These are phyloP conservation scores for Bergia puertoricense DNA, from an alignment of 92 coral and sea anemone genomes.

Conservation along the genomic window DNA sequence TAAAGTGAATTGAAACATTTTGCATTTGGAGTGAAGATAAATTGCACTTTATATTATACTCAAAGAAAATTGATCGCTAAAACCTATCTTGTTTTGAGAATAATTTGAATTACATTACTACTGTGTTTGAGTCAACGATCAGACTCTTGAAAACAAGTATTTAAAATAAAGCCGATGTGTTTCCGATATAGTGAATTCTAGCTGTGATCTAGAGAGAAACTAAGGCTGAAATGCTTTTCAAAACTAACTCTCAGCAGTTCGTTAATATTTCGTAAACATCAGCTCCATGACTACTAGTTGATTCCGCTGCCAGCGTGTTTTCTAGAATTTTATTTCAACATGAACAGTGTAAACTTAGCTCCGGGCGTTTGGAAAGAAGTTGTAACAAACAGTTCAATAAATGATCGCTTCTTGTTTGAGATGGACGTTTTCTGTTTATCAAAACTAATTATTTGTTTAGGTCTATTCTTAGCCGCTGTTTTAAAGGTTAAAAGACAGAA, in stretches of 20 bases:
- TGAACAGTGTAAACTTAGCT: too few species aligned
- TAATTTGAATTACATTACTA: too few species aligned
- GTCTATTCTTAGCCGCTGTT: neutral
- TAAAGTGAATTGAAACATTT: too few species aligned
- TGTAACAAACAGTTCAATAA: neutral
- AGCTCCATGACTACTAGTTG: neutral
- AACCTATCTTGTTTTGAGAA: too few species aligned
- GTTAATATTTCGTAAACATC: neutral
- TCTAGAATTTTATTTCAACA: neutral
- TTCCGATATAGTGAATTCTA: neutral
- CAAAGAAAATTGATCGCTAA: too few species aligned
- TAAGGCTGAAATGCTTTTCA: neutral
- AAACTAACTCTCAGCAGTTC: neutral
- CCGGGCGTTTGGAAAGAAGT: neutral
- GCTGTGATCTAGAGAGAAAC: neutral
- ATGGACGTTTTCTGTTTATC: neutral
- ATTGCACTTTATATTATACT: too few species aligned
- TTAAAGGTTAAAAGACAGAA: too few species aligned
- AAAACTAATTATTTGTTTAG: neutral
- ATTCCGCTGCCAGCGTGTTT: neutral
- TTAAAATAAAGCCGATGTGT: neutral
- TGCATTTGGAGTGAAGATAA: too few species aligned
- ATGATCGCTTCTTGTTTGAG: neutral
- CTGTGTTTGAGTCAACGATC: too few species aligned
- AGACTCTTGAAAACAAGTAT: too few species aligned